Conservation (phyloP, 2,888 invertebrate species). For the Lutraria lutraria region DNA sequence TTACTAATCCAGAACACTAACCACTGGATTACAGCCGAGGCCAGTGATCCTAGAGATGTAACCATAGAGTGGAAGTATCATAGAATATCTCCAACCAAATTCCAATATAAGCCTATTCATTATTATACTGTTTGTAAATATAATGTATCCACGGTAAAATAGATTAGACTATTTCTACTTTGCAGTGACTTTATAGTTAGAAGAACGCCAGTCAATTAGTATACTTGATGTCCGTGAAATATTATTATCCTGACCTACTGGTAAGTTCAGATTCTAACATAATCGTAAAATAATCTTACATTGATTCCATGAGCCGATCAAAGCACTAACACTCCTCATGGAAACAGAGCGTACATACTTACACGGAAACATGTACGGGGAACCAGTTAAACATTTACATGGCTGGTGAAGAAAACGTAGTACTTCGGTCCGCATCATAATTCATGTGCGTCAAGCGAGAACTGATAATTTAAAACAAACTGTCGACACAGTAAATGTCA, state of each 20-base stretch:
- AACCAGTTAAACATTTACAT: not conserved
- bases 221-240: not conserved
- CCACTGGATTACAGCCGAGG: no score
- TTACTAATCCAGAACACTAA: no score
- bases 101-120: no score
- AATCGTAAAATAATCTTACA: not conserved
- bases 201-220: not conserved
- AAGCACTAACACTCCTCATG: not conserved
- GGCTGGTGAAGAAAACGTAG: not conserved
- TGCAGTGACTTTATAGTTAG: not conserved
- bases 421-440: not conserved
- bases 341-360: not conserved
- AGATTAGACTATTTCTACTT: no score
- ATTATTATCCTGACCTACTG: not conserved
- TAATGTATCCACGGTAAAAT: no score
- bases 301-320: not conserved
- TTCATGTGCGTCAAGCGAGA: not conserved
- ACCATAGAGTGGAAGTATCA: no score
- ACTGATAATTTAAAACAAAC: not conserved
- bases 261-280: not conserved
- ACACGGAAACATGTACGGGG: no score
- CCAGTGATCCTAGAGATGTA: no score
- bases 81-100: no score
- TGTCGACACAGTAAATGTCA: not conserved
- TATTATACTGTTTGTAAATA: no score